Percentiles rank a stretch among this genome's conserved stretches.
Evolutionary conservation across 2,888 invertebrate species (phyloP).

Genomic region (Neuroscelio doddi): DNA sequence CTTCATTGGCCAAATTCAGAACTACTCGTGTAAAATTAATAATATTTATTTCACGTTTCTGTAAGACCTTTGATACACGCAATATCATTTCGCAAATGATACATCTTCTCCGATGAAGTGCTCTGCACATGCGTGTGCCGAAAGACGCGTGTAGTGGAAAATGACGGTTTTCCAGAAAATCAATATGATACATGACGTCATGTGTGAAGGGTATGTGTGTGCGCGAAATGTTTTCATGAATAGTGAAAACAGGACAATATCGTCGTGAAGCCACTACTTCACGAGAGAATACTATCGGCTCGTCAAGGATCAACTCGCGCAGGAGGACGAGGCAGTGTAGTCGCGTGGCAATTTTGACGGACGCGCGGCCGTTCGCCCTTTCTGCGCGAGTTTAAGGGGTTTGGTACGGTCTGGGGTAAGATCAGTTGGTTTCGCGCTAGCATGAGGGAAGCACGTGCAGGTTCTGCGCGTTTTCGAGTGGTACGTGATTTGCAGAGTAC

Average conservation of each 20-base stretch:
- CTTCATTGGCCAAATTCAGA: too few species aligned
- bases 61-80: too few species aligned
- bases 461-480: slow-evolving; percentile 13
- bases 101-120: too few species aligned
- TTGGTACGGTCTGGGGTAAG: not conserved
- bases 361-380: slow-evolving; percentile 22
- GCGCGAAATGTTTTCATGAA: too few species aligned
- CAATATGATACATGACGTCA: slow-evolving; percentile 60
- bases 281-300: too few species aligned
- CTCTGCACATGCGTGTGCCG: too few species aligned
- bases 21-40: too few species aligned
- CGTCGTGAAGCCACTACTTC: too few species aligned
- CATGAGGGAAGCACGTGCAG: slow-evolving; percentile 61
- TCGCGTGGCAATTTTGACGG: slow-evolving; percentile 13
- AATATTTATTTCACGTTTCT: too few species aligned
- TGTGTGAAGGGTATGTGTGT: slow-evolving; percentile 3
- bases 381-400: slow-evolving; percentile 13
- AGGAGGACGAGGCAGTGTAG: not conserved
- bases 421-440: slow-evolving; percentile 60
- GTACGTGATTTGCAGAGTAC: slow-evolving; percentile 31
- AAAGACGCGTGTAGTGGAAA: slow-evolving; percentile 2
- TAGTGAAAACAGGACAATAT: too few species aligned
- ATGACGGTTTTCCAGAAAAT: slow-evolving; percentile 42
- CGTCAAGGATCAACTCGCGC: too few species aligned
- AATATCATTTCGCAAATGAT: too few species aligned